A percentile compares a stretch with the other conserved stretches of the same genome.
These are phyloP conservation scores for Cacatua alba DNA, from an alignment of 2,113 vertebrate species.

Conservation along the genomic window DNA sequence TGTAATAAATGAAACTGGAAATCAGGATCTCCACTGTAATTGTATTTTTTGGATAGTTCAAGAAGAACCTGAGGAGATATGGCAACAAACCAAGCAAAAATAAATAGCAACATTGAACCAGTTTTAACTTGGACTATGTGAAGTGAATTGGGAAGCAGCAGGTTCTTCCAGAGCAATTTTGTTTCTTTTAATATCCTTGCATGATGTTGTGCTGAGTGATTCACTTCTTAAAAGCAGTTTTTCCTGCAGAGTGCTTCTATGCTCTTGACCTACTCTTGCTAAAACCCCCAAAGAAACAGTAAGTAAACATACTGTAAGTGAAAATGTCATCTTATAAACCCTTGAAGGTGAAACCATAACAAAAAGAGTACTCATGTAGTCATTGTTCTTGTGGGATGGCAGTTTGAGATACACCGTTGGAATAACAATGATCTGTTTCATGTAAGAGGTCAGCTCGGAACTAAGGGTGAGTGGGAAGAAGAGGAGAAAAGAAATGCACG, in stretches of 20 bases:
- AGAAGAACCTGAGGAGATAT: not conserved
- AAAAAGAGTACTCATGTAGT: not conserved
- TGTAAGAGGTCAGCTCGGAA: constrained; percentile 34
- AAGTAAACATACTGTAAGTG: not conserved
- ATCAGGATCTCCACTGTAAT: not conserved
- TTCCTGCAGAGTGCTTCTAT: not conserved
- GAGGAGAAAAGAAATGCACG: not conserved
- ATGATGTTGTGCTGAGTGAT: not conserved
- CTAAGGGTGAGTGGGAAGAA: not conserved
- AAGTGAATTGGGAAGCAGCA: not conserved
- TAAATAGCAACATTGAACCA: not conserved
- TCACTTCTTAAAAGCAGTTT: not conserved
- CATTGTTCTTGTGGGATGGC: not conserved
- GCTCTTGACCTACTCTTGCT: constrained; percentile 48
- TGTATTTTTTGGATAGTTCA: not conserved
- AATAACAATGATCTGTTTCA: constrained; percentile 39
- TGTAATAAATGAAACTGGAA: not conserved
- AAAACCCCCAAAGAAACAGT: constrained; percentile 33
- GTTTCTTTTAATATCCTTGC: not conserved
- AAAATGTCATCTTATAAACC: not conserved
- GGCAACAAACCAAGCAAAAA: not conserved
- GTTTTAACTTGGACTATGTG: not conserved
- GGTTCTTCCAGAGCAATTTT: not conserved
- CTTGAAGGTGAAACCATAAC: constrained; percentile 2
- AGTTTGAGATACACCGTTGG: not conserved